Evolutionary conservation across 2,113 vertebrate species (phyloP).

Genomic region (Channa maculata): DNA sequence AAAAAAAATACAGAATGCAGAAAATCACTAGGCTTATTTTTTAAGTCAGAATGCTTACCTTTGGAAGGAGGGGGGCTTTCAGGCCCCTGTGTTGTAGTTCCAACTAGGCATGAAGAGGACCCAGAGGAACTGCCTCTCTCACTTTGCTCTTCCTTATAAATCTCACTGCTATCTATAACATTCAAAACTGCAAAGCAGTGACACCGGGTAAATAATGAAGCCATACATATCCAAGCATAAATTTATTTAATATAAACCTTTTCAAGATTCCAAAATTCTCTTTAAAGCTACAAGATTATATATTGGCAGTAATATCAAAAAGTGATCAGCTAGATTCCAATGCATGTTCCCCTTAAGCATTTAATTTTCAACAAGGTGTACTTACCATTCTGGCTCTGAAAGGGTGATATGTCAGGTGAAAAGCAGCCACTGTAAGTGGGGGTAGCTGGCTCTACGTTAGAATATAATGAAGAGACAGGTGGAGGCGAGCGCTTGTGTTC

Average conservation of each 20-base stretch:
- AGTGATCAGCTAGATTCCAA: background rate
- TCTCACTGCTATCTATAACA: constrained; percentile 81
- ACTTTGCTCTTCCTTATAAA: constrained; percentile 83
- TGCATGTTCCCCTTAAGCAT: too few species aligned
- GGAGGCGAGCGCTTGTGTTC: constrained; percentile 55
- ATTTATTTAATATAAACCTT: background rate
- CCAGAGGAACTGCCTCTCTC: constrained; percentile 83
- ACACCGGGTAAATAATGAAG: background rate
- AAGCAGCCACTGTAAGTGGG: constrained; percentile 75
- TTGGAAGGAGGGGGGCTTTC: constrained; percentile 80
- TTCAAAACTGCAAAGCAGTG: constrained; percentile 78
- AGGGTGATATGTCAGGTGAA: constrained; percentile 69
- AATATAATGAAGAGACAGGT: constrained; percentile 69
- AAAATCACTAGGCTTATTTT: background rate
- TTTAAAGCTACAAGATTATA: too few species aligned
- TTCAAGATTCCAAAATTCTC: too few species aligned
- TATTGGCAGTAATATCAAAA: too few species aligned
- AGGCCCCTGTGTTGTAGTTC: constrained; percentile 88
- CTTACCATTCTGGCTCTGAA: constrained; percentile 69
- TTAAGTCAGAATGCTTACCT: constrained; percentile 72
- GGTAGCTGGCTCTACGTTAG: constrained; percentile 68
- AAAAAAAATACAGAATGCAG: too few species aligned
- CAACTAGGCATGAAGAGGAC: constrained; percentile 90
- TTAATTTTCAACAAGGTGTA: background rate
- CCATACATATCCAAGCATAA: background rate